phyloP scores from a whole-genome alignment of 2,797 vertebrate species.

The Momotus momota region DNA sequence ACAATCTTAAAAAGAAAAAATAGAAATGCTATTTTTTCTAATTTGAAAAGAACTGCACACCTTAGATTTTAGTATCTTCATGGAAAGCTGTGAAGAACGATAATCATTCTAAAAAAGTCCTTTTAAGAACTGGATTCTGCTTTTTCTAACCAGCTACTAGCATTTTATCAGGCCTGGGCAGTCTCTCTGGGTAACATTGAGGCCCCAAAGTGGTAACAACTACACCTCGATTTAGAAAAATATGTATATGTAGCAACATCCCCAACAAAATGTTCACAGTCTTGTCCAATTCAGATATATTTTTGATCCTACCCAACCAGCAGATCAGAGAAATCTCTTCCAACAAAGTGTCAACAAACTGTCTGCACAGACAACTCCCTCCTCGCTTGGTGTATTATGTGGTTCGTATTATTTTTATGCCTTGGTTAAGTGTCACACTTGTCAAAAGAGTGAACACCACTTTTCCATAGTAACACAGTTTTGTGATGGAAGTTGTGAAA shows the following conservation, averaged over 20 bases:
- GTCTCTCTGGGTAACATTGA: neutral
- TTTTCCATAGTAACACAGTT: conserved; percentile 49
- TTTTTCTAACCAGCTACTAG: neutral
- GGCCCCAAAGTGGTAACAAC: neutral
- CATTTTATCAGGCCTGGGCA: neutral
- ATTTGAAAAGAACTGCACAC: neutral
- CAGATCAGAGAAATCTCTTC: conserved; percentile 55
- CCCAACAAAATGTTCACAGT: neutral
- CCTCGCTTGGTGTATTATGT: neutral
- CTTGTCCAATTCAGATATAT: neutral
- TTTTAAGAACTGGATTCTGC: neutral
- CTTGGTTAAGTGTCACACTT: conserved; percentile 48
- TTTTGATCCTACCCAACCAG: conserved; percentile 11
- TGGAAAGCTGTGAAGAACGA: neutral
- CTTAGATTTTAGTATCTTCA: neutral
- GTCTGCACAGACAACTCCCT: conserved; percentile 46
- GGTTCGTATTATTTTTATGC: conserved; percentile 54
- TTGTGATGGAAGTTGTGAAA: conserved; percentile 53
- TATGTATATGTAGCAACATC: neutral
- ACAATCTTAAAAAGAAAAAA: neutral
- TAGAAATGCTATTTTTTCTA: neutral
- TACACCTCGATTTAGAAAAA: neutral
- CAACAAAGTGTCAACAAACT: conserved; percentile 67
- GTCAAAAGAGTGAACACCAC: conserved; percentile 39
- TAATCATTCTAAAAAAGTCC: neutral